Percentiles rank a stretch among this genome's conserved stretches.
Conservation (phyloP, 1,140 invertebrate genomes). For the Varroa destructor region DNA sequence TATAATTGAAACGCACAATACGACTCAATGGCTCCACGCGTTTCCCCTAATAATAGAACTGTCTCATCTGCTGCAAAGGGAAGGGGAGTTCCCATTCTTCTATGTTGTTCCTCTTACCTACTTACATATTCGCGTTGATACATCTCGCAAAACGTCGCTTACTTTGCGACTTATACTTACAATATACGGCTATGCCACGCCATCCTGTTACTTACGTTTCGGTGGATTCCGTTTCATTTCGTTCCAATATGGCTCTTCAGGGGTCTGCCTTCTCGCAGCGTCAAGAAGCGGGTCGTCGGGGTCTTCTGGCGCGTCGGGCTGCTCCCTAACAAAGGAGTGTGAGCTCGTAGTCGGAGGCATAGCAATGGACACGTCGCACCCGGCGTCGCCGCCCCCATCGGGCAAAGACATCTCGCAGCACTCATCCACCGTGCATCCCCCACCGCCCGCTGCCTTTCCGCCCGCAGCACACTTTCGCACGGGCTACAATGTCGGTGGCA, state of each 20-base stretch:
- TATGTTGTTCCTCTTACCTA: no score
- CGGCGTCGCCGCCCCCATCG: conserved; percentile 21
- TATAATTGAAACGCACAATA: no score
- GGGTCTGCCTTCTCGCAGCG: conserved; percentile 24
- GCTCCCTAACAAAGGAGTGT: background rate
- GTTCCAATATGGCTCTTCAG: background rate
- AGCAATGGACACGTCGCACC: conserved; percentile 19
- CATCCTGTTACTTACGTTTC: no score
- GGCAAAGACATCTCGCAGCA: conserved; percentile 27
- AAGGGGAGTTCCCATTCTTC: no score
- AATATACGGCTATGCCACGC: background rate
- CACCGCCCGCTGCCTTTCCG: conserved; percentile 15
- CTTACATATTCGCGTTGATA: no score
- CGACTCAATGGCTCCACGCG: no score
- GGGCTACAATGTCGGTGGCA: conserved; percentile 24
- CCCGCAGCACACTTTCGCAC: conserved; percentile 21
- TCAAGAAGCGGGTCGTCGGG: conserved; percentile 15
- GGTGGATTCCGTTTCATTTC: no score
- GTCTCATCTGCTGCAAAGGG: no score
- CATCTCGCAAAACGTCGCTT: no score
- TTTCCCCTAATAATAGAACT: no score
- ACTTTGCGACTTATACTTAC: background rate
- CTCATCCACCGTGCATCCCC: conserved; percentile 20
- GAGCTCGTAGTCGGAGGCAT: background rate
- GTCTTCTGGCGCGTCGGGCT: no score